These are phyloP conservation scores for Allolobophora icterica DNA, from an alignment of 2,888 invertebrate genomes.

Conservation along the genomic window DNA sequence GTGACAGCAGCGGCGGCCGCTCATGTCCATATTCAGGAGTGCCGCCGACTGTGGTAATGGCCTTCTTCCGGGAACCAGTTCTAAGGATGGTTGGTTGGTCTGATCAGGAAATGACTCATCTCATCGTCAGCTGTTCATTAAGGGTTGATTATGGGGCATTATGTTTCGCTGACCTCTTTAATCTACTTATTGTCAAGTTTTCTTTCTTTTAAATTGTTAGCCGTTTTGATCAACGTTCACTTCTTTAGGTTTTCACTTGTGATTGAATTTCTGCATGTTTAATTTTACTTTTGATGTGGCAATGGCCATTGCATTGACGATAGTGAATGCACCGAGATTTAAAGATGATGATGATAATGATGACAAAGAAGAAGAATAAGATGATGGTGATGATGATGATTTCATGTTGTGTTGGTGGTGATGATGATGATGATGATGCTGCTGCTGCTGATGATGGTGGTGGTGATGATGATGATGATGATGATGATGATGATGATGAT, in stretches of 20 bases:
- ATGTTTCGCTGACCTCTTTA: not conserved
- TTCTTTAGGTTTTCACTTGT: not conserved
- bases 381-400: not conserved
- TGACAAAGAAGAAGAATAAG: not conserved
- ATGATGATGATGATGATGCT: too few species aligned
- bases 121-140: slow-evolving; percentile 1
- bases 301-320: not conserved
- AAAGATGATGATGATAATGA: too few species aligned
- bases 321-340: too few species aligned
- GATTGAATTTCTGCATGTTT: not conserved
- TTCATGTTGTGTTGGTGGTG: too few species aligned
- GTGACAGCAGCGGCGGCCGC: not conserved
- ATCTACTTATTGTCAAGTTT: not conserved
- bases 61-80: not conserved
- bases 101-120: not conserved
- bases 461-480: not conserved
- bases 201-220: not conserved
- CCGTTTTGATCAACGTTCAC: not conserved
- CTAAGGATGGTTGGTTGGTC: not conserved
- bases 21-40: not conserved
- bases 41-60: not conserved
- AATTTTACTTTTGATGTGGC: not conserved
- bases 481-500: not conserved
- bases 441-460: too few species aligned
- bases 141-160: not conserved